These are phyloP conservation scores for Turdus rufiventris DNA, from an alignment of 2,113 vertebrate genomes.

Conservation along the genomic window DNA sequence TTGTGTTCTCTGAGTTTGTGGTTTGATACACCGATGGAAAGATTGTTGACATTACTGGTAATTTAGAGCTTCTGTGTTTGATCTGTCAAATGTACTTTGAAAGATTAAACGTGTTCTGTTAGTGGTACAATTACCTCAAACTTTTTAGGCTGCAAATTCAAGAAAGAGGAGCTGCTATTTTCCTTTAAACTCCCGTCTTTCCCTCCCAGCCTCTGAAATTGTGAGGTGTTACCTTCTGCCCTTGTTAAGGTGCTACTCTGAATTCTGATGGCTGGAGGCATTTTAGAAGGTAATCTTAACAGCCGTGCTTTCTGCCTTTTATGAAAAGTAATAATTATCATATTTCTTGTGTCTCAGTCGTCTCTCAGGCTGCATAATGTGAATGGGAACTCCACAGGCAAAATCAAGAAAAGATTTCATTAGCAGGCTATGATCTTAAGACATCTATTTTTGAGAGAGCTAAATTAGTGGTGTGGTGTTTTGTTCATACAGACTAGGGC, in stretches of 20 bases:
- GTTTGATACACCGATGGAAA: conserved; percentile 47
- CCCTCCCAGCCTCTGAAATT: neutral
- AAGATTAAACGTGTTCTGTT: conserved; percentile 12
- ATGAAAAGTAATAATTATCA: conserved; percentile 14
- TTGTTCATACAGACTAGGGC: neutral
- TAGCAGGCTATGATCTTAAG: neutral
- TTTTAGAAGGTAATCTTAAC: conserved; percentile 3
- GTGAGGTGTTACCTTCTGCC: neutral
- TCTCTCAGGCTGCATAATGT: neutral
- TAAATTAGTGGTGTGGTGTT: neutral
- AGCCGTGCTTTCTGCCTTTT: neutral
- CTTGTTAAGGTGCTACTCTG: neutral
- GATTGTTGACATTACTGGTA: conserved; percentile 25
- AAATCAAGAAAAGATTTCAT: neutral
- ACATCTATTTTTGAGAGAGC: neutral
- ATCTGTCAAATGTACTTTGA: conserved; percentile 26
- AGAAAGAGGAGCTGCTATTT: neutral
- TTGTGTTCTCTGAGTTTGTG: conserved; percentile 23
- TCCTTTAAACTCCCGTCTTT: neutral
- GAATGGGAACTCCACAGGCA: neutral
- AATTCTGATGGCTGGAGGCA: neutral
- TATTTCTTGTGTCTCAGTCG: neutral
- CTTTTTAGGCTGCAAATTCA: conserved; percentile 11
- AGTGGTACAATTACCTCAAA: conserved; percentile 13
- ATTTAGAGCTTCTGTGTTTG: conserved; percentile 37